These are phyloP conservation scores for Clarias platycephalus DNA, from an alignment of 2,797 vertebrate species.

Conservation along the genomic window DNA sequence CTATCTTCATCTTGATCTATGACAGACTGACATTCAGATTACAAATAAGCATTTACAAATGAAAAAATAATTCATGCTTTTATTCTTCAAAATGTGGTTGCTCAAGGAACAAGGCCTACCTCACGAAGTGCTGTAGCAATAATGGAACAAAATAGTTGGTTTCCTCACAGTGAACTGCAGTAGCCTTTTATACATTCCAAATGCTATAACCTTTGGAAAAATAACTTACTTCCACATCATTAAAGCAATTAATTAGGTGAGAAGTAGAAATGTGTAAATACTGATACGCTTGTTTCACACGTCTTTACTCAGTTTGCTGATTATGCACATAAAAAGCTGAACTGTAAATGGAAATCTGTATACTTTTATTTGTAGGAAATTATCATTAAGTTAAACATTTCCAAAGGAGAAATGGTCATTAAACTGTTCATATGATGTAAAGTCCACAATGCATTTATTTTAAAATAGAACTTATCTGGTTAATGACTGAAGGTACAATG, in stretches of 20 bases:
- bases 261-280: conserved; percentile 51
- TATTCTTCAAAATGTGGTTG: background rate
- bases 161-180: conserved; percentile 44
- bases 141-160: background rate
- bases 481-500: conserved; percentile 22
- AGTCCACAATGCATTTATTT: background rate
- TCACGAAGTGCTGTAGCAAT: conserved; percentile 12
- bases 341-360: conserved; percentile 25
- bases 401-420: conserved; percentile 34
- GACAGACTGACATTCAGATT: conserved; percentile 14
- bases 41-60: background rate
- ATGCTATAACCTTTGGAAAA: conserved; percentile 50
- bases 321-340: conserved; percentile 20
- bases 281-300: conserved; percentile 50
- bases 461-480: conserved; percentile 14
- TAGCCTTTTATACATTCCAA: conserved; percentile 41
- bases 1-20: conserved; percentile 57
- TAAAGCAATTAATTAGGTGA: conserved; percentile 59
- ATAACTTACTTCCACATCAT: conserved; percentile 64
- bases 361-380: conserved; percentile 17
- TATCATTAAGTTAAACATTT: conserved; percentile 16
- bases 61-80: background rate
- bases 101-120: conserved; percentile 30
- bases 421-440: conserved; percentile 22
- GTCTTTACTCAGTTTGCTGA: conserved; percentile 17